Percentiles rank a stretch among this genome's conserved stretches.
Conservation (phyloP, 2,113 vertebrate genomes). For the Podiceps cristatus region DNA sequence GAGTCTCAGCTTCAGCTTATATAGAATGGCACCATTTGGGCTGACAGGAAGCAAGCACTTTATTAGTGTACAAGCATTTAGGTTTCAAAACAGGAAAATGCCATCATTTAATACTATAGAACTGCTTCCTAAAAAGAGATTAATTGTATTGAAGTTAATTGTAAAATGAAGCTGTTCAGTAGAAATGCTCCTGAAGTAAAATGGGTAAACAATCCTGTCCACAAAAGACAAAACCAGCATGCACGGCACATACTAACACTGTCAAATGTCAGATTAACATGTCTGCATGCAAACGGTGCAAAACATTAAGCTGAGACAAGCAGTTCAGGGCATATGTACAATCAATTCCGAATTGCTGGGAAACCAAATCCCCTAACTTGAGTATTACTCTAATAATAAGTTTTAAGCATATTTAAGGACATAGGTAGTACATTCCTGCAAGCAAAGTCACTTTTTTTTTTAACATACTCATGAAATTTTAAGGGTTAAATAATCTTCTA, state of each 20-base stretch:
- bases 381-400: background rate
- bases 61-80: background rate
- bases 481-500: background rate
- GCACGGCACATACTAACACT: slow-evolving; percentile 31
- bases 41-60: background rate
- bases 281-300: slow-evolving; percentile 59
- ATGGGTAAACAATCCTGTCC: background rate
- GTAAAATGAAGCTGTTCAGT: background rate
- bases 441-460: background rate
- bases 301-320: background rate
- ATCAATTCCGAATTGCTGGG: background rate
- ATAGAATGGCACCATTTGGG: background rate
- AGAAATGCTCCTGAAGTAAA: background rate
- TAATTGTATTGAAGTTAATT: background rate
- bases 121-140: background rate
- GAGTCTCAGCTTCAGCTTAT: background rate
- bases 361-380: background rate
- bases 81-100: background rate
- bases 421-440: background rate
- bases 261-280: background rate
- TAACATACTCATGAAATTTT: background rate
- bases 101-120: background rate
- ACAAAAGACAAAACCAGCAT: slow-evolving; percentile 49
- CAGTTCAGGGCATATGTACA: background rate
- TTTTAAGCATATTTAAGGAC: background rate